A percentile compares a stretch with the other conserved stretches of the same genome.
phyloP scores from a whole-genome alignment of 2,113 vertebrate genomes.

The Sula dactylatra region DNA sequence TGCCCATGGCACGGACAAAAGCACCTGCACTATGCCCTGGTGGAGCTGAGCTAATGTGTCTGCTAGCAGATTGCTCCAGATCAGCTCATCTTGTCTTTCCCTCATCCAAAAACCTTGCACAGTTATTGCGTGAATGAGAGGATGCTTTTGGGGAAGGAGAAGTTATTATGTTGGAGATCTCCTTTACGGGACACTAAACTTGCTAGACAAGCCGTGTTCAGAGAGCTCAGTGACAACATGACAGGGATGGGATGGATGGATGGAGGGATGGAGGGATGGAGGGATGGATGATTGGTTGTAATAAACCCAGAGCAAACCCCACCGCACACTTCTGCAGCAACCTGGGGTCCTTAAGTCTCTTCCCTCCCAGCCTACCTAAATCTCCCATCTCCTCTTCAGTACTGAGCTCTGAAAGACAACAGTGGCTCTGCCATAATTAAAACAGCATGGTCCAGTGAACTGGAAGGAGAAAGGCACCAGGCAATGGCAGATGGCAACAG shows the following conservation, averaged over 20 bases:
- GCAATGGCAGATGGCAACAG: neutral
- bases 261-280: neutral
- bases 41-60: neutral
- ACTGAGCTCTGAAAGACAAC: neutral
- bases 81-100: no score
- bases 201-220: neutral
- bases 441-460: neutral
- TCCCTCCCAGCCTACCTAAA: neutral
- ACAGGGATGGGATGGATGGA: neutral
- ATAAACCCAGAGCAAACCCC: neutral
- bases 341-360: neutral
- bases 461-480: neutral
- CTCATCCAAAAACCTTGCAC: neutral
- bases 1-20: neutral
- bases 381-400: neutral
- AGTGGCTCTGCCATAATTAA: neutral
- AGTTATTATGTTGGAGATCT: neutral
- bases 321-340: neutral
- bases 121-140: neutral
- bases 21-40: neutral
- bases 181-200: neutral
- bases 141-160: neutral
- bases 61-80: neutral
- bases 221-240: neutral
- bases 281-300: neutral